Base-by-base conservation (phyloP, 2,888 invertebrate genomes). In the Drosophila yooni region DNA sequence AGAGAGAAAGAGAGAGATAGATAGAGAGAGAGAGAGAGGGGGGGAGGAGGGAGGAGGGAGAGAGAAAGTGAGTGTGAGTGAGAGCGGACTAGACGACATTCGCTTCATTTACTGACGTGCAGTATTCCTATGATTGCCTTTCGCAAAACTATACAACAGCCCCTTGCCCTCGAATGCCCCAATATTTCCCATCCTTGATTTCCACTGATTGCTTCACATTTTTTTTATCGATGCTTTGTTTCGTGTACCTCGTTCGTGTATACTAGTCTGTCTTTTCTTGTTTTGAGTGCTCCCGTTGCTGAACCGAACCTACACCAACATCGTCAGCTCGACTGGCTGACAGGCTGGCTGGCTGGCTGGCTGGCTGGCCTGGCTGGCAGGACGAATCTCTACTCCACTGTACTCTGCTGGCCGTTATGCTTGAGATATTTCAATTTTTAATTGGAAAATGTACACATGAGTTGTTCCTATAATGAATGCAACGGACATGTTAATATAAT, bases 361-460 rank as follows among this genome's bases (percentile, higher is more conserved):
- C 64, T 38, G 10, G 29, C 53, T 36, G 64, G 29, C 21, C 38
- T n/a, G 15, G 7, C 66, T 52, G 64, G 31, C 62, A 48, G 46
- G 64, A 57, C 54, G 73, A 76, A 73, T 75, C 79, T 75, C 21
- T 38, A 62, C 58, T 57, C 27, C 10, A 8, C 53, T 6, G 10
- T 25, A 1, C 53, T 2, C 27, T 61, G 34, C 62, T 74, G 73
- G 70, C 76, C 74, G 82, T 75, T 76, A 76, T 83, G 83, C 87
- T 83, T 73, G 74, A 85, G 89, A 90, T 90, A 90, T 91, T 92
- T 84, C 86, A 88, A 91, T 91, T 92, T 91, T 91, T 91, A 91
- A 91, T 91, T 92, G 89, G 91, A 92, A 92, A 91, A 88, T 88
- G 85, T 88, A 74, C 91, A 92, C 90, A 91, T 90, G 91, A 91